Percentiles rank a stretch among this genome's conserved stretches.
phyloP scores from a whole-genome alignment of 2,797 vertebrate species.

The Pygocentrus nattereri region DNA sequence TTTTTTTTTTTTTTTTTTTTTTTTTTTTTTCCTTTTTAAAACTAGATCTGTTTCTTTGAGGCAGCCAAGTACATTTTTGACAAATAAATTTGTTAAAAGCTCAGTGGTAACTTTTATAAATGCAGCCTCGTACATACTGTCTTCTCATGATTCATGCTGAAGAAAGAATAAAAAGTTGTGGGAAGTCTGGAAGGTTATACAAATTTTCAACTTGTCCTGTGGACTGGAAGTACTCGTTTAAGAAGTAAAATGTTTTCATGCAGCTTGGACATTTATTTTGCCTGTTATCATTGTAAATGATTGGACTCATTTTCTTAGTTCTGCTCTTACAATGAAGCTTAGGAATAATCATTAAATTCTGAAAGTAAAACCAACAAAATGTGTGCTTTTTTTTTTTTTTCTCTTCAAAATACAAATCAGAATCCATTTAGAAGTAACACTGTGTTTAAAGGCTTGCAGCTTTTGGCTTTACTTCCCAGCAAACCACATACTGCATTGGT shows the following conservation, averaged over 20 bases:
- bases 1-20: constrained; percentile 47
- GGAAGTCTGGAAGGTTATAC: constrained; percentile 47
- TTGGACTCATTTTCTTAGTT: constrained; percentile 59
- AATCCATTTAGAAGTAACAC: not conserved
- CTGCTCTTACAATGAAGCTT: constrained; percentile 62
- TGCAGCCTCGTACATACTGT: constrained; percentile 62
- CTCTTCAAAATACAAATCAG: no score
- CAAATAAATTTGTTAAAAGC: constrained; percentile 50
- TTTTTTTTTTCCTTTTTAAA: constrained; percentile 44
- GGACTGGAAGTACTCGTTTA: constrained; percentile 67
- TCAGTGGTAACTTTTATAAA: constrained; percentile 66
- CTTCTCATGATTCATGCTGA: constrained; percentile 36
- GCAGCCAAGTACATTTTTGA: constrained; percentile 65
- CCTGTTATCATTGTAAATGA: constrained; percentile 69
- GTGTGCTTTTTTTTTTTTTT: no score
- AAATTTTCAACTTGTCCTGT: constrained; percentile 50
- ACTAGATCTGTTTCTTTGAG: constrained; percentile 44
- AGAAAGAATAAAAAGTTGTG: constrained; percentile 28
- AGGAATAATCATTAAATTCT: constrained; percentile 66
- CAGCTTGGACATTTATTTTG: constrained; percentile 54
- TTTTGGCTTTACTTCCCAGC: not conserved
- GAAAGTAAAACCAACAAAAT: constrained; percentile 73
- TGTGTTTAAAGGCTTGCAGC: not conserved
- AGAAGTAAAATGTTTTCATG: constrained; percentile 48
- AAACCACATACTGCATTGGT: not conserved